Evolutionary conservation across 2,113 vertebrate genomes (phyloP), one percentile per base, ranked within the genome.

Genomic region (Oophaga pumilio): DNA sequence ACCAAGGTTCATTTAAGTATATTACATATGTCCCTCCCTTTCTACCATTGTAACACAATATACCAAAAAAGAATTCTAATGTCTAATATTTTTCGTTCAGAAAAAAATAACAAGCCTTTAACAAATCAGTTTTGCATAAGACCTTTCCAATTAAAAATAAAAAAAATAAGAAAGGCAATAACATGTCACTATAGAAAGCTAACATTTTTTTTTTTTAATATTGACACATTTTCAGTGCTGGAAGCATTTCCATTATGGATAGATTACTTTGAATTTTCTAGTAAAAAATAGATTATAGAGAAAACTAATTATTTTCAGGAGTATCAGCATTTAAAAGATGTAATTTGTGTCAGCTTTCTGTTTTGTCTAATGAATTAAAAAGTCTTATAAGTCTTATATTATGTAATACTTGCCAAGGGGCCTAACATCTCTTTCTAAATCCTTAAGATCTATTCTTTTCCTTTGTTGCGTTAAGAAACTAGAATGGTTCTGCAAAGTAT

Each of bases 281-380:
- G 17, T 50, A 74, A 6, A 74, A 74, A 74, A 18, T 74, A 50
- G 71, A 50, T 74, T 74, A 50, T 50, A 50, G 71, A 50, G 71
- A 20, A 50, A 74, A 74, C 71, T 50, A 74, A 74, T 74, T 74
- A 74, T 74, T 74, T 50, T 74, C 71, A 49, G 43, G 18, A 74
- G 43, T 50, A 74, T 74, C 33, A 9, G 71, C 33, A 74, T 49
- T 74, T 74, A 74, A 74, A 74, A 74, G 71, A 74, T 74, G 71
- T 74, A 49, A 74, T 74, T 74, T 74, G 71, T 50, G 33, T 74
- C 43, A 50, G 50, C 71, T 74, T 74, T 74, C 43, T 74, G 1
- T 74, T 74, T 74, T 74, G 8, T 2, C 71, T 74, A 74, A 74
- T 50, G 43, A 74, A 74, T 74, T 74, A 22, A 74, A 43, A 73